Percentiles rank a stretch among this genome's conserved stretches.
phyloP scores from a whole-genome alignment of 53 echinoderm and acorn worm species.

The Patiria pectinifera region DNA sequence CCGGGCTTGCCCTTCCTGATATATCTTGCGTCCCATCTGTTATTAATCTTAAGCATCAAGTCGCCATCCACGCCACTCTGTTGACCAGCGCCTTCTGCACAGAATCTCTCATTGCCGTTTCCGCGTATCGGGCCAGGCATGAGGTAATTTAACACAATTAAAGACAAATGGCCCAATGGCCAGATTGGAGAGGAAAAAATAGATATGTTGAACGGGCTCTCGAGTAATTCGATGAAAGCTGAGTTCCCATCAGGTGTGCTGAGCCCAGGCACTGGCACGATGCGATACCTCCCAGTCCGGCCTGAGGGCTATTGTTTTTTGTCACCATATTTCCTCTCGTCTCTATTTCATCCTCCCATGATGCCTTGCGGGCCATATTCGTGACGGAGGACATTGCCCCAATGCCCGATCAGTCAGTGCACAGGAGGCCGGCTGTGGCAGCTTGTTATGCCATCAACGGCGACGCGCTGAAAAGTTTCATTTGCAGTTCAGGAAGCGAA shows the following conservation, averaged over 20 bases:
- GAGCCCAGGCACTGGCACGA: constrained; percentile 29
- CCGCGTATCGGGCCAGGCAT: constrained; percentile 44
- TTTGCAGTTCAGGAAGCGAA: constrained; percentile 16
- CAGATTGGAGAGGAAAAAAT: constrained; percentile 55
- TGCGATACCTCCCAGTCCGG: constrained; percentile 44
- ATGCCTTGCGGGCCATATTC: constrained; percentile 56
- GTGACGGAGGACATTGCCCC: constrained; percentile 56
- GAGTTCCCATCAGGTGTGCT: constrained; percentile 59
- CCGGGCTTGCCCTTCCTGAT: constrained; percentile 59
- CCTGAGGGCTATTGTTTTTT: constrained; percentile 63
- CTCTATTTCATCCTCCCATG: constrained; percentile 66
- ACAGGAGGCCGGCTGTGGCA: constrained; percentile 20
- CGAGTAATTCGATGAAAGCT: constrained; percentile 60
- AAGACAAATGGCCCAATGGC: constrained; percentile 61
- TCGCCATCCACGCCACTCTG: not conserved
- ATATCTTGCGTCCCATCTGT: constrained; percentile 37
- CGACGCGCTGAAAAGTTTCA: constrained; percentile 43
- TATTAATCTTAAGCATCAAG: constrained; percentile 50
- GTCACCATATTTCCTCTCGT: constrained; percentile 62
- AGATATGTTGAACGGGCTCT: constrained; percentile 51
- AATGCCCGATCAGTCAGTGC: constrained; percentile 49
- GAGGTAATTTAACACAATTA: constrained; percentile 65
- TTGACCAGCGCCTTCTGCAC: constrained; percentile 42
- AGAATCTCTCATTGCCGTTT: constrained; percentile 51
- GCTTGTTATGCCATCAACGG: constrained; percentile 50